These are phyloP conservation scores for Oryzias woworae DNA, from an alignment of 2,113 vertebrate genomes.

Conservation along the genomic window DNA sequence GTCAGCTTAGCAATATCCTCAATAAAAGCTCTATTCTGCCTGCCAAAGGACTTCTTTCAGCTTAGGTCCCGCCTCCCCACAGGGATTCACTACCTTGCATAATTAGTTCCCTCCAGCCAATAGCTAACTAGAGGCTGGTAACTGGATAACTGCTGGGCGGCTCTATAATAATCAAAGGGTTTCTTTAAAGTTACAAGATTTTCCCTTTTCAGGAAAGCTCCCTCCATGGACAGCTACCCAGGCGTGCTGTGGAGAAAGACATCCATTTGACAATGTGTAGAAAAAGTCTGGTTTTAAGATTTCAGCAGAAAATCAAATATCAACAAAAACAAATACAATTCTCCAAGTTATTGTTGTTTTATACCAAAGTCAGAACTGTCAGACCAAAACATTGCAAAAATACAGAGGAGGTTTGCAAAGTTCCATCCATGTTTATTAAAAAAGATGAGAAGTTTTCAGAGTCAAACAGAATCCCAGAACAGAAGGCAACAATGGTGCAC, in stretches of 20 bases:
- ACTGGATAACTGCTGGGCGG: conserved; percentile 80
- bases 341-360: neutral
- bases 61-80: conserved; percentile 76
- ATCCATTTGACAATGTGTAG: conserved; percentile 14
- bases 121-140: conserved; percentile 71
- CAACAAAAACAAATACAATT: neutral
- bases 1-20: conserved; percentile 83
- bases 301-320: conserved; percentile 1
- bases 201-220: conserved; percentile 58
- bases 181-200: conserved; percentile 77
- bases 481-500: conserved; percentile 40
- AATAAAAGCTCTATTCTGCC: conserved; percentile 86
- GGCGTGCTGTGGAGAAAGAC: conserved; percentile 32
- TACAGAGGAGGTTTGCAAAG: neutral
- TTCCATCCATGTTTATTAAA: conserved; percentile 47
- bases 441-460: conserved; percentile 9
- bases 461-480: neutral
- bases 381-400: too few species aligned
- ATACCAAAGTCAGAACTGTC: too few species aligned
- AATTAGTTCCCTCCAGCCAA: conserved; percentile 77
- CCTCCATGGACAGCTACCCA: conserved; percentile 34
- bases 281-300: neutral
- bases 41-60: conserved; percentile 86
- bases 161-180: conserved; percentile 82
- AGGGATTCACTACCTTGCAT: conserved; percentile 84